phyloP scores from a whole-genome alignment of 2,797 vertebrate genomes.

The Siniperca undulata region DNA sequence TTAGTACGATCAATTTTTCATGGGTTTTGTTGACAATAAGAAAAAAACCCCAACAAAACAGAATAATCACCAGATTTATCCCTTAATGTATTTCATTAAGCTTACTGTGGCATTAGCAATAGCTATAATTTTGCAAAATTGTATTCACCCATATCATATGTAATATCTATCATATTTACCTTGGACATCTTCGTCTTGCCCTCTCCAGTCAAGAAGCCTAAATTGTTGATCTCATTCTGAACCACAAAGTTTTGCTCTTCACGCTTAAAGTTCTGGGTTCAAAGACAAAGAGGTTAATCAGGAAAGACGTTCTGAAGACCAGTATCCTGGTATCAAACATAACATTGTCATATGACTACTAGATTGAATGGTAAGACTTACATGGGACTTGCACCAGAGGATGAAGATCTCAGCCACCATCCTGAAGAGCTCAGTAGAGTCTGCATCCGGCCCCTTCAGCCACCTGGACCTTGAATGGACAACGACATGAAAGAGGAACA shows the following conservation, averaged over 20 bases:
- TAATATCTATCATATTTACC: conserved; percentile 83
- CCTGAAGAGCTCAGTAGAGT: conserved; percentile 96
- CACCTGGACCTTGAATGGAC: conserved; percentile 89
- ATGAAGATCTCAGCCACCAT: conserved; percentile 99
- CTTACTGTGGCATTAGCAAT: not conserved
- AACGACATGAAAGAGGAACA: not conserved
- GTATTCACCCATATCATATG: not conserved
- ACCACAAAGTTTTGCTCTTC: conserved; percentile 99
- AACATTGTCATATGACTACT: not conserved
- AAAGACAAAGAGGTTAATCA: not conserved
- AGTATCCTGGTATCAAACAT: too few relatives aligned
- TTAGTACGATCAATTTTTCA: not conserved
- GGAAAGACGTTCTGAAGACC: not conserved
- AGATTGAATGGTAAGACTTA: conserved; percentile 74
- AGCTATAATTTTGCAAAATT: not conserved
- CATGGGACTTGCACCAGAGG: conserved; percentile 98
- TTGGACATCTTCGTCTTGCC: conserved; percentile 97
- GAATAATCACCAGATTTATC: not conserved
- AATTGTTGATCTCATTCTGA: conserved; percentile 99
- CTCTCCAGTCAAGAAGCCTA: conserved; percentile 97
- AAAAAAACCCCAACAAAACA: too few relatives aligned
- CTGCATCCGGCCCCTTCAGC: conserved; percentile 92
- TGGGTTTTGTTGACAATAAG: not conserved
- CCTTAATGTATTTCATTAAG: not conserved
- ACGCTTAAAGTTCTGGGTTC: conserved; percentile 95